Evolutionary conservation across 2,797 vertebrate genomes (phyloP).

Genomic region (Lepidocolaptes lacrymiger): DNA sequence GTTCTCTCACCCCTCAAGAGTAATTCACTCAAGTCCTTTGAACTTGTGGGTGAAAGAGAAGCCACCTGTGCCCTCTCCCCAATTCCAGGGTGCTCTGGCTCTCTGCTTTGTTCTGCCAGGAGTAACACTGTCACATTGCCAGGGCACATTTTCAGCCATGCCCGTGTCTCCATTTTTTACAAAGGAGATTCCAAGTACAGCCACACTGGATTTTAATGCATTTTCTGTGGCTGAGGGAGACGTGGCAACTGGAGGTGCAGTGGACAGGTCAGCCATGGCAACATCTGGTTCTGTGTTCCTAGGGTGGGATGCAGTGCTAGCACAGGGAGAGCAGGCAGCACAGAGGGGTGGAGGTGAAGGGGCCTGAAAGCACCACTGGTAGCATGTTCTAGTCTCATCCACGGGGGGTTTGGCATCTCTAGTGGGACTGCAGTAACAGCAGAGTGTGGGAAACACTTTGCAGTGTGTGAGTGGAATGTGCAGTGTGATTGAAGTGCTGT

Average conservation of each 20-base stretch:
- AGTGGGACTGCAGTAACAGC: background rate
- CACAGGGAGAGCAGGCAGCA: background rate
- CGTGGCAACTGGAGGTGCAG: background rate
- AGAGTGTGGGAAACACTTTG: background rate
- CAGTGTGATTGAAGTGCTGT: background rate
- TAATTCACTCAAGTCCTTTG: background rate
- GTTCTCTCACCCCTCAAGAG: background rate
- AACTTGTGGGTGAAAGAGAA: background rate
- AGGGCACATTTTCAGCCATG: background rate
- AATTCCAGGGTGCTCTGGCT: background rate
- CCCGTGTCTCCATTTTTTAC: too few species aligned
- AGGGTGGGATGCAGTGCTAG: background rate
- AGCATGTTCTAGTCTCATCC: fast-evolving
- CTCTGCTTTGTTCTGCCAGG: background rate
- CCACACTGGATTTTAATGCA: background rate
- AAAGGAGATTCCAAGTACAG: background rate
- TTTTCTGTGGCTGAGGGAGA: background rate
- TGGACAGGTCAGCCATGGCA: background rate
- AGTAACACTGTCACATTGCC: background rate
- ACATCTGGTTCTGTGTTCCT: background rate
- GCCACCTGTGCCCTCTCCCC: background rate
- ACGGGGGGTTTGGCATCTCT: background rate
- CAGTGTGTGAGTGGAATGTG: background rate
- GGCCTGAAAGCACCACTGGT: background rate
- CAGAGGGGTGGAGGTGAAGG: background rate